Conservation (phyloP, 2,113 vertebrate genomes). For the Myotis davidii region DNA sequence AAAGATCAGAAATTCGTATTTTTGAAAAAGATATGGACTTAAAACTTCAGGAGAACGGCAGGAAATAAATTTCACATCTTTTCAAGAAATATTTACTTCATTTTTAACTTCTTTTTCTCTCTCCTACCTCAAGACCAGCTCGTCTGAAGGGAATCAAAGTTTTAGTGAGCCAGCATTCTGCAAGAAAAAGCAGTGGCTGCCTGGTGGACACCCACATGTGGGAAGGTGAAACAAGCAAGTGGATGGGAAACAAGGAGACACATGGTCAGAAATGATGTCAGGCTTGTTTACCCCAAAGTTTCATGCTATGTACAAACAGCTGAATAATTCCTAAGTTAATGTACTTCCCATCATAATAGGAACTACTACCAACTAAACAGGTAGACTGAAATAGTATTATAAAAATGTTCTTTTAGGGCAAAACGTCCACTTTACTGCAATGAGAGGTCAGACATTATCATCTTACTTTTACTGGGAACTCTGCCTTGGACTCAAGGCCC, state of each 20-base stretch:
- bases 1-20: background rate
- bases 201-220: background rate
- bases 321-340: constrained; percentile 22
- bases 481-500: background rate
- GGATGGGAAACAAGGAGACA: background rate
- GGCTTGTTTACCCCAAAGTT: background rate
- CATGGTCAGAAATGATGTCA: background rate
- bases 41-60: background rate
- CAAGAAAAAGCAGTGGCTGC: background rate
- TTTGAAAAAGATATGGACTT: background rate
- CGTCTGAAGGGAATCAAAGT: background rate
- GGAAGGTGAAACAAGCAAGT: background rate
- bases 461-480: background rate
- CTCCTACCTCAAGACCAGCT: background rate
- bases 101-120: background rate
- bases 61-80: background rate
- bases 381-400: background rate
- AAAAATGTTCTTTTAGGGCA: background rate
- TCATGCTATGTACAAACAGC: background rate
- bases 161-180: background rate
- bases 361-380: constrained; percentile 36
- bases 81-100: background rate
- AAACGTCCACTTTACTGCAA: background rate
- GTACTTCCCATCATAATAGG: background rate
- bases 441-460: background rate